phyloP scores from a whole-genome alignment of 2,888 invertebrate genomes.

The Operophtera brumata region DNA sequence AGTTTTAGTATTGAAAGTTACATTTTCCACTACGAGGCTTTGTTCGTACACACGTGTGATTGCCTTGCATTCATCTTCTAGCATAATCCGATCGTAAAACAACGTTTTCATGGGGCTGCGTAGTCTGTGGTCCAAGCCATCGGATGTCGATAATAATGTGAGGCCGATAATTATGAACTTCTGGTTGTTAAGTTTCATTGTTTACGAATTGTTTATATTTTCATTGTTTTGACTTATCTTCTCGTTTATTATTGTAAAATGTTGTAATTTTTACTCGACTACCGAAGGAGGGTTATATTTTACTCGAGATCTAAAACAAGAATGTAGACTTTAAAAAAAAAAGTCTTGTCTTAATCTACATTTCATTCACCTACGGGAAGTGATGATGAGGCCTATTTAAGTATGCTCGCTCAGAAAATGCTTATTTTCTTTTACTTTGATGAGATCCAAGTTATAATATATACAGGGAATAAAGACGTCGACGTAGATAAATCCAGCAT shows the following conservation, averaged over 20 bases:
- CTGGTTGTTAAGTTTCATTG: slow-evolving; percentile 16
- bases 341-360: no score
- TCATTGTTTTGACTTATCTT: slow-evolving; percentile 7
- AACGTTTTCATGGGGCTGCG: slow-evolving; percentile 56
- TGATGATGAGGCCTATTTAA: no score
- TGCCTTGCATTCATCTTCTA: slow-evolving; percentile 70
- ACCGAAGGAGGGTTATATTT: no score
- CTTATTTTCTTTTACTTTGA: no score
- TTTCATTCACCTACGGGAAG: no score
- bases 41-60: slow-evolving; percentile 69
- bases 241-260: not conserved
- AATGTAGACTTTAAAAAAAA: no score
- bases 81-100: slow-evolving; percentile 74
- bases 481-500: no score
- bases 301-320: no score
- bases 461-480: no score
- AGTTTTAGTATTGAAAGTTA: slow-evolving; percentile 74
- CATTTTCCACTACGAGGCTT: slow-evolving; percentile 74
- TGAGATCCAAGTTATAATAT: no score
- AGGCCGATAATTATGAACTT: slow-evolving; percentile 9
- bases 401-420: no score
- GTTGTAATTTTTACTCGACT: no score
- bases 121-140: slow-evolving; percentile 41
- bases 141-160: slow-evolving; percentile 21
- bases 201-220: slow-evolving; percentile 14